These are phyloP conservation scores for Volucella inanis DNA, from an alignment of 2,888 invertebrate species.

Conservation along the genomic window DNA sequence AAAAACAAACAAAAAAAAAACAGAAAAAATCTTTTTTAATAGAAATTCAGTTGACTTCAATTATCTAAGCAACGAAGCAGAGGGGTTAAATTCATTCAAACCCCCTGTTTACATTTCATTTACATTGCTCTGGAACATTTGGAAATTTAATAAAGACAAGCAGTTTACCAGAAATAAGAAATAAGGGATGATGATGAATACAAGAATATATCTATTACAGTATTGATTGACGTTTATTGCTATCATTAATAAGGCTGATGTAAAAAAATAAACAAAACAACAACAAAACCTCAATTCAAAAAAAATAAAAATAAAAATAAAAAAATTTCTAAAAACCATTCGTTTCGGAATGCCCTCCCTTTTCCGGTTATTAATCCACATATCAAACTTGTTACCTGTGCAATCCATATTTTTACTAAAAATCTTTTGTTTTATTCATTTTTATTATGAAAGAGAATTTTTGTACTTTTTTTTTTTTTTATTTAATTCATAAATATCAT, in stretches of 20 bases:
- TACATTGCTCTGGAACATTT: slow-evolving; percentile 59
- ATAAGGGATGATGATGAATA: slow-evolving; percentile 69
- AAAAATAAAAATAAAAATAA: too few relatives aligned
- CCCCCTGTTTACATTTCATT: slow-evolving; percentile 73
- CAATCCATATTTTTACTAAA: too few relatives aligned
- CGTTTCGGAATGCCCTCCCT: background rate
- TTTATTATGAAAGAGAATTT: background rate
- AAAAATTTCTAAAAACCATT: background rate
- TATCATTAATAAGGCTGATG: slow-evolving; percentile 45
- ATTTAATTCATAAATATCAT: too few relatives aligned
- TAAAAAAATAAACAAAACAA: slow-evolving; percentile 53
- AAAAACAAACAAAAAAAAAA: slow-evolving; percentile 55
- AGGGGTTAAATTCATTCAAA: slow-evolving; percentile 49
- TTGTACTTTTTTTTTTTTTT: background rate
- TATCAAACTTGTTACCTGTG: too few relatives aligned
- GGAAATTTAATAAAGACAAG: slow-evolving; percentile 70
- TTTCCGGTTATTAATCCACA: too few relatives aligned
- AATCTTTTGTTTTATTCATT: background rate
- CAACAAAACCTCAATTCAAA: background rate
- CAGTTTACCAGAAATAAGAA: slow-evolving; percentile 57
- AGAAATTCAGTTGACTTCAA: slow-evolving; percentile 72
- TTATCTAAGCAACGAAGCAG: slow-evolving; percentile 67
- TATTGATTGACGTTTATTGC: slow-evolving; percentile 75
- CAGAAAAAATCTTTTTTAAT: slow-evolving; percentile 63
- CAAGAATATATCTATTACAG: slow-evolving; percentile 71